Conservation (phyloP, 2,888 invertebrate genomes). For the Acrobasis consociella region DNA sequence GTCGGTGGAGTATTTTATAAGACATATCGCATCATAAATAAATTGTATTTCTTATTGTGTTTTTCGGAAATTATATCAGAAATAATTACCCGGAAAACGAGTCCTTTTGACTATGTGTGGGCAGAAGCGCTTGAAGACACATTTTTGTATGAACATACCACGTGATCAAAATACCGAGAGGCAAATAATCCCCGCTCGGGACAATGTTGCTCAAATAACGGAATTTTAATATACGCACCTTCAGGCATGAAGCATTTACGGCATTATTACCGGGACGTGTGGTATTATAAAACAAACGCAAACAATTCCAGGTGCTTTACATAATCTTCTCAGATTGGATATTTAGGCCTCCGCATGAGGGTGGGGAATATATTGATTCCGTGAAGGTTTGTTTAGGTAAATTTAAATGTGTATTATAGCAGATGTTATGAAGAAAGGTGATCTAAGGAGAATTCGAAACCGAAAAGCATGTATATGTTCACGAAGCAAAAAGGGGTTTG, state of each 20-base stretch:
- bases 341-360: slow-evolving; percentile 33
- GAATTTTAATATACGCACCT: slow-evolving; percentile 67
- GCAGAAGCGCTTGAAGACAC: background rate
- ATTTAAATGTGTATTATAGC: too few species aligned
- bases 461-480: too few species aligned
- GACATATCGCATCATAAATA: too few species aligned
- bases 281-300: slow-evolving; percentile 61
- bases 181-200: slow-evolving; percentile 37
- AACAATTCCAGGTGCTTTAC: slow-evolving; percentile 63
- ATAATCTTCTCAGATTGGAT: slow-evolving; percentile 69
- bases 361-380: slow-evolving; percentile 22
- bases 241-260: slow-evolving; percentile 64
- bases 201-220: slow-evolving; percentile 53
- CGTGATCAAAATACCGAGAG: slow-evolving; percentile 1
- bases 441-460: too few species aligned
- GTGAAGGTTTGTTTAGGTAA: too few species aligned
- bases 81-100: too few species aligned
- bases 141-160: slow-evolving; percentile 1
- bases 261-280: slow-evolving; percentile 60
- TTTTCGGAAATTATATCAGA: too few species aligned
- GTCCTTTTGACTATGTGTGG: too few species aligned
- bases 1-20: too few species aligned
- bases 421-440: too few species aligned
- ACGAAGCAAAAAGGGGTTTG: too few species aligned
- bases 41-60: too few species aligned